Conservation (phyloP, 2,113 vertebrate species). For the Labeo rohita region DNA sequence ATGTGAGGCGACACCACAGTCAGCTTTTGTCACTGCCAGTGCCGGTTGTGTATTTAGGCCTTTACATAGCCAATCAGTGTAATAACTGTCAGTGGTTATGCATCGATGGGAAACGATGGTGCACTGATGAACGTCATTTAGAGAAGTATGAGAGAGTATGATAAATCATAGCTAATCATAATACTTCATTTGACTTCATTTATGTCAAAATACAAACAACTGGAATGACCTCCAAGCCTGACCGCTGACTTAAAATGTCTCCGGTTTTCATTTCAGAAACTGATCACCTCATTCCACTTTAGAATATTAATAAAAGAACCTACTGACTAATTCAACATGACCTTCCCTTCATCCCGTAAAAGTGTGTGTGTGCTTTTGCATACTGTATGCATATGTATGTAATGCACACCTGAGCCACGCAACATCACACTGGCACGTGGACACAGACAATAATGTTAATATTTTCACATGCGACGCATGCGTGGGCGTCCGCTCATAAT, state of each 20-base stretch:
- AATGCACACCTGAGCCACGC: background rate
- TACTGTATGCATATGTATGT: background rate
- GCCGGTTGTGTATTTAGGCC: background rate
- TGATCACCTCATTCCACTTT: background rate
- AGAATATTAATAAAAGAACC: background rate
- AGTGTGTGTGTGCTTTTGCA: background rate
- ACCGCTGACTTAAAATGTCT: background rate
- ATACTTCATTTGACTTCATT: too few species aligned
- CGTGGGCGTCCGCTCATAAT: constrained; percentile 40
- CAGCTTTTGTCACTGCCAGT: background rate
- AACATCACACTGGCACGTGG: constrained; percentile 5
- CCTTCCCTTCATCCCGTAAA: constrained; percentile 24
- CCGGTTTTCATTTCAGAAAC: background rate
- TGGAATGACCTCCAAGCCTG: background rate
- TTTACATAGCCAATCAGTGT: background rate
- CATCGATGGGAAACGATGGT: too few species aligned
- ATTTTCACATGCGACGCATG: constrained; percentile 13
- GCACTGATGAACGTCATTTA: too few species aligned
- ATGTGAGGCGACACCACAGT: background rate
- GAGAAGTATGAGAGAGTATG: too few species aligned
- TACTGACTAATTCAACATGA: constrained; percentile 11
- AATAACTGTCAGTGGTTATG: too few species aligned
- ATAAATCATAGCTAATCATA: too few species aligned
- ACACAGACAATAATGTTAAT: constrained; percentile 23
- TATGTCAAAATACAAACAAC: background rate